Evolutionary conservation across 2,888 invertebrate species (phyloP), one percentile per base, ranked within the genome.

Genomic region (Chrysopilus asiliformis): DNA sequence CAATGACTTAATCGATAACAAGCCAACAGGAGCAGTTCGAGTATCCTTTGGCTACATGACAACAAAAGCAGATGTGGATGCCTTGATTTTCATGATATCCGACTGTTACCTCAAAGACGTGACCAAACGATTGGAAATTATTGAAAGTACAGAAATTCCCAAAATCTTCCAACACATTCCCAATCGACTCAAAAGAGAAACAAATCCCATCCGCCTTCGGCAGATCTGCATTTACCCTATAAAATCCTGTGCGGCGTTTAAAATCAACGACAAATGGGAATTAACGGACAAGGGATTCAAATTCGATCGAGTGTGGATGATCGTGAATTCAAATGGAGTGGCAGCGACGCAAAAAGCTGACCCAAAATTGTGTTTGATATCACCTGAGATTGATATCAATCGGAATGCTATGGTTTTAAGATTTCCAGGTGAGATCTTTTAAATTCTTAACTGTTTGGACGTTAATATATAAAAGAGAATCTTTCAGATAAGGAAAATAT

Each of bases 231-330:
- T 93, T 31, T 94, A 84, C 58, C 94, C 94, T 1, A 70, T 94
- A 5, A 94, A 94, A 65, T 93, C 93, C 0, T 93, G 93, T 60
- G 87, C 76, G 1, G 76, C 81, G 6, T 80, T 78, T 51, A 72
- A 78, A 64, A 71, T 83, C 17, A 51, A 53, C 20, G 52, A 58
- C 8, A 57, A 67, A 6, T 94, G 94, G 91, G 66, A 68, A 40
- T 59, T 94, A 36, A 79, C 77, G 9, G 50, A 61, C 0, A 77
- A 76, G 50, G 95, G 95, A 1, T 70, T 97, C 20, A 69, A 78
- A 51, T 89, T 79, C 58, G 97, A 97, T 60, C 71, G 95, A 46
- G 76, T 82, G 53, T 97, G 93, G 91, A 89, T 94, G 86, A 78
- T 97, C 41, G 72, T 89, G 6, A 82, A 78, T 49, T 71, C 75